A percentile compares a stretch with the other conserved stretches of the same genome.
These are phyloP conservation scores for Hemithea aestivaria DNA, from an alignment of 2,888 invertebrate genomes.

Conservation along the genomic window DNA sequence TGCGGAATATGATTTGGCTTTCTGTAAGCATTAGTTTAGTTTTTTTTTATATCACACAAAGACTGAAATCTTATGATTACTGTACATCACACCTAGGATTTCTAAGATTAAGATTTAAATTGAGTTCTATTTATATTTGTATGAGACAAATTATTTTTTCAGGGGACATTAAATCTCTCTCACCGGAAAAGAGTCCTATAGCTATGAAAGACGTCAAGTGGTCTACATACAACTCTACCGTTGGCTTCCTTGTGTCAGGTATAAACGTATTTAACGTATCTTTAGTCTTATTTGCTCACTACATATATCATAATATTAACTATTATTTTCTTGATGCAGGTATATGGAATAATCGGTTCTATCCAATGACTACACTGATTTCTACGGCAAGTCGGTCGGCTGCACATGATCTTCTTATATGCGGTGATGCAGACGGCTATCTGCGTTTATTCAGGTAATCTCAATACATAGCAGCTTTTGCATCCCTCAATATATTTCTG, in stretches of 20 bases:
- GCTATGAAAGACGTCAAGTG: slow-evolving; percentile 95
- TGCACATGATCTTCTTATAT: slow-evolving; percentile 89
- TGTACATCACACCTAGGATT: too few relatives aligned
- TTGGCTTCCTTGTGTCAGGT: slow-evolving; percentile 93
- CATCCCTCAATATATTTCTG: too few relatives aligned
- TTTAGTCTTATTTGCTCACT: too few relatives aligned
- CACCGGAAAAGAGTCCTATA: slow-evolving; percentile 91
- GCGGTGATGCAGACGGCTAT: slow-evolving; percentile 94
- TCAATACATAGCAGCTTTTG: too few relatives aligned
- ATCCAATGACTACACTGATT: slow-evolving; percentile 90
- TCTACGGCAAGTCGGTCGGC: slow-evolving; percentile 90
- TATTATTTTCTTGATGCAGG: slow-evolving; percentile 63
- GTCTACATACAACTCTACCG: slow-evolving; percentile 91
- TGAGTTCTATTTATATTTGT: too few relatives aligned
- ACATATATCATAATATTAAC: neutral
- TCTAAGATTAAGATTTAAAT: too few relatives aligned
- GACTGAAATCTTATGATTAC: too few relatives aligned
- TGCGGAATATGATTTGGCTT: slow-evolving; percentile 92
- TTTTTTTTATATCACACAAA: too few relatives aligned
- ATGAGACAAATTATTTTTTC: slow-evolving; percentile 28
- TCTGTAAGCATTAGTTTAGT: slow-evolving; percentile 85
- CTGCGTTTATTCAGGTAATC: slow-evolving; percentile 87
- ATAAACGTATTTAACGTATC: slow-evolving; percentile 26
- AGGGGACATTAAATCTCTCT: slow-evolving; percentile 94
- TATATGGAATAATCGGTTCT: slow-evolving; percentile 94